phyloP scores from a whole-genome alignment of 2,888 invertebrate species.

The Sycophila texana region DNA sequence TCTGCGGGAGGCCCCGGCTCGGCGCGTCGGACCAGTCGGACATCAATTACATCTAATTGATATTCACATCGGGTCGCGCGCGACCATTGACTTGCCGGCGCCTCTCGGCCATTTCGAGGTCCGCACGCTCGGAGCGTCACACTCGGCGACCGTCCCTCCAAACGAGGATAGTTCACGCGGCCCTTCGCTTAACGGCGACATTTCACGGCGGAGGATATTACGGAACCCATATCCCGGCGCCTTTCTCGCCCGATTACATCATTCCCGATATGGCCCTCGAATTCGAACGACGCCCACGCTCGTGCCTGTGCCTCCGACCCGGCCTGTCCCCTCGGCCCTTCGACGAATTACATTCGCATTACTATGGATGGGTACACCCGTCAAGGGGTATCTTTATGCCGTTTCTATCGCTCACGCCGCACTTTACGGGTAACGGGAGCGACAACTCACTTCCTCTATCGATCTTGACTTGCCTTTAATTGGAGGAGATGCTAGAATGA shows the following conservation, averaged over 20 bases:
- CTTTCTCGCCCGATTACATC: slow-evolving; percentile 28
- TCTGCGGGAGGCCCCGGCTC: neutral
- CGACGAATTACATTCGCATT: too few species aligned
- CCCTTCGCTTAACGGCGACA: slow-evolving; percentile 14
- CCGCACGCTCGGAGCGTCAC: slow-evolving; percentile 2
- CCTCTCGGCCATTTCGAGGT: neutral
- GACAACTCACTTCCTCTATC: slow-evolving; percentile 14
- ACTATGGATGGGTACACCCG: too few species aligned
- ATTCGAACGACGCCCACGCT: too few species aligned
- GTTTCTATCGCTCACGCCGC: neutral
- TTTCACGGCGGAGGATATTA: slow-evolving; percentile 34
- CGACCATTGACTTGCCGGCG: slow-evolving; percentile 37
- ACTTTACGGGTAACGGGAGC: slow-evolving; percentile 12
- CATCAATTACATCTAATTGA: slow-evolving; percentile 67
- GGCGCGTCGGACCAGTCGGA: slow-evolving; percentile 53
- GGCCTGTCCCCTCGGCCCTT: too few species aligned
- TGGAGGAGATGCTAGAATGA: neutral
- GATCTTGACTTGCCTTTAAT: slow-evolving; percentile 12
- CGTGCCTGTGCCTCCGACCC: too few species aligned
- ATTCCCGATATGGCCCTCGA: slow-evolving; percentile 8
- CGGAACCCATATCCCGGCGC: slow-evolving; percentile 14
- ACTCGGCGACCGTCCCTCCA: neutral
- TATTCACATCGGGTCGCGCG: slow-evolving; percentile 60
- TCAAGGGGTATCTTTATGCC: slow-evolving; percentile 1
- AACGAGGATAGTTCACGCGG: slow-evolving; percentile 37